Base-by-base conservation (phyloP, 2,888 invertebrate species). In the Polymixis flavicincta region DNA sequence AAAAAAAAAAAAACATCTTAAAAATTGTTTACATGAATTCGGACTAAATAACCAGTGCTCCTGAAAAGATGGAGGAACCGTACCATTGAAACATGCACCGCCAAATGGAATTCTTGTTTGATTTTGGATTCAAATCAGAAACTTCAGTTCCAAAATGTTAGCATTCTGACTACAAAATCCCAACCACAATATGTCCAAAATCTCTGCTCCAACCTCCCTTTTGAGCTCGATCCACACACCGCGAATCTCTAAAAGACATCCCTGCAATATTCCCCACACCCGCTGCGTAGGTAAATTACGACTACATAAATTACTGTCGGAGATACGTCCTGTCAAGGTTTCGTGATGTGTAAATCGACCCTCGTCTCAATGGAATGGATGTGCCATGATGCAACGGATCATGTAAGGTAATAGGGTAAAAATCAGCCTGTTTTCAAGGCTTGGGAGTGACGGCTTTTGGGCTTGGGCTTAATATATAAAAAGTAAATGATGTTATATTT, bases 311-410 rank as follows among this genome's bases (percentile, higher is more conserved):
- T 83, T 78, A 78, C 77, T 55, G 86, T 75, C 78, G 59, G 74
- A 82, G 50, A 55, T 72, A 76, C 25, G 37, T 59, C 50, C 67
- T 67, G 74, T 75, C 74, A 67, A n/a, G 67, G 67, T 61, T 63
- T 50, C 73, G 85, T 82, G 83, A 82, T 71, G 85, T 82, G 85
- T 82, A 37, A 76, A 76, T 72, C 76, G 72, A 85, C 85, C 82
- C 67, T 83, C 77, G 61, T 85, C 67, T 61, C 25, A 45, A 42
- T 55, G 48, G 54, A 61, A 78, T 61, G 60, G 54, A 52, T 67
- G 61, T 66, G 28, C 72, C 66, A 8, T 68, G 81, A 68, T 68
- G 61, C n/a, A 3, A 19, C 9, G 63, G 72, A 85, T 82, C 85
- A 73, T 45, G 55, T 48, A 22, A 17, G 28, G 28, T 75, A 66